A percentile compares a stretch with the other conserved stretches of the same genome.
Conservation (phyloP, 2,888 invertebrate genomes). For the Cosmopolites sordidus region DNA sequence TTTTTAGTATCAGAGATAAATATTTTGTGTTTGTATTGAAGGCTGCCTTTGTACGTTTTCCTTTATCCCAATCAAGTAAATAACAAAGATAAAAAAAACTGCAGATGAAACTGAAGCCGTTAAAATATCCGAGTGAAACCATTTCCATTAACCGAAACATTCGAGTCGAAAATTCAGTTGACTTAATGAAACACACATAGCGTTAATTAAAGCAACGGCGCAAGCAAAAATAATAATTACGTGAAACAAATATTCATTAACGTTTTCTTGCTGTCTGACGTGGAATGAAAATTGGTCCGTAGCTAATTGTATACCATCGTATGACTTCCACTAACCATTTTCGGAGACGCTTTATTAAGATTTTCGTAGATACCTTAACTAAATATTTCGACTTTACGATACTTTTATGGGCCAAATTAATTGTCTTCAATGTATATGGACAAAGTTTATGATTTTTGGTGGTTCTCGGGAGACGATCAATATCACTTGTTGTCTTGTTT, state of each 20-base stretch:
- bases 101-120: too few species aligned
- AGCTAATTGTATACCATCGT: slow-evolving; percentile 1
- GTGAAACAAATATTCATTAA: slow-evolving; percentile 7
- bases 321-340: slow-evolving; percentile 1
- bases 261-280: slow-evolving; percentile 3
- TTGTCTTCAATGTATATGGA: too few species aligned
- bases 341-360: neutral
- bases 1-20: too few species aligned
- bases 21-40: too few species aligned
- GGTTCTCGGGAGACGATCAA: too few species aligned
- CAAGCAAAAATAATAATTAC: slow-evolving; percentile 8
- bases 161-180: slow-evolving; percentile 6
- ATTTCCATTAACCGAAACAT: neutral
- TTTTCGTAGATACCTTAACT: neutral
- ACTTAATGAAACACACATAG: slow-evolving; percentile 3
- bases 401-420: neutral
- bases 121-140: neutral
- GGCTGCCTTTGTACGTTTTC: too few species aligned
- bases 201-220: slow-evolving; percentile 7
- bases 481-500: too few species aligned
- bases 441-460: too few species aligned
- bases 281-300: slow-evolving; percentile 2
- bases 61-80: too few species aligned
- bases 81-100: too few species aligned
- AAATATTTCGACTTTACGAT: slow-evolving; percentile 2